phyloP scores from a whole-genome alignment of 2,888 invertebrate species.

The Slavum lentiscoides region DNA sequence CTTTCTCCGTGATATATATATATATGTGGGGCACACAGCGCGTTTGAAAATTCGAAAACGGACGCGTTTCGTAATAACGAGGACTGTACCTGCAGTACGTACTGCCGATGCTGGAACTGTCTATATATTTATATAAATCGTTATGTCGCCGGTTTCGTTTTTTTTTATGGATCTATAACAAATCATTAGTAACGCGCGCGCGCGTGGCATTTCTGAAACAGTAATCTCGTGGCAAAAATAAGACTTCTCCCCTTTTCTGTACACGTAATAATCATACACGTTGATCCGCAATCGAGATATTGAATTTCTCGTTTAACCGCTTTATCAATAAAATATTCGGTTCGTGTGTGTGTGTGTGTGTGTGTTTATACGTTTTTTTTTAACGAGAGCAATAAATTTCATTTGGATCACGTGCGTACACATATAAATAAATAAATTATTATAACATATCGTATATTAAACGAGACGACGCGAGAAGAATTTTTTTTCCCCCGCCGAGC shows the following conservation, averaged over 20 bases:
- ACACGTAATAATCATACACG: not conserved
- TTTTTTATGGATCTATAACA: not conserved
- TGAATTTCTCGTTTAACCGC: slow-evolving; percentile 18
- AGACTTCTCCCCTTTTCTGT: no score
- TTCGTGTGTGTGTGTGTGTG: not conserved
- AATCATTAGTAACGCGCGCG: not conserved
- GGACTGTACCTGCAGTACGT: no score
- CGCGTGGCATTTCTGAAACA: not conserved
- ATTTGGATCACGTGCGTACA: not conserved
- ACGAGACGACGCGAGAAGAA: no score
- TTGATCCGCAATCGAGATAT: not conserved
- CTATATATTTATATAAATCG: no score
- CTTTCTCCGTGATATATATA: not conserved
- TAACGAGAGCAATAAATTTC: slow-evolving; percentile 17
- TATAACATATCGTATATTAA: not conserved
- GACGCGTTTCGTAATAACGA: slow-evolving; percentile 2
- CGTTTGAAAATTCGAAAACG: not conserved
- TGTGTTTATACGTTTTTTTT: not conserved
- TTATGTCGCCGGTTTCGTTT: not conserved
- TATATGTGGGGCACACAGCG: not conserved
- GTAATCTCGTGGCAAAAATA: not conserved
- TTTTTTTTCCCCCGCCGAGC: not conserved
- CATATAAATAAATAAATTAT: not conserved
- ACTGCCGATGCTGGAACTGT: not conserved
- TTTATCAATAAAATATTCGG: slow-evolving; percentile 18